Evolutionary conservation across 1,140 invertebrate genomes (phyloP), one percentile per base, ranked within the genome.

Genomic region (Oscheius sp.): DNA sequence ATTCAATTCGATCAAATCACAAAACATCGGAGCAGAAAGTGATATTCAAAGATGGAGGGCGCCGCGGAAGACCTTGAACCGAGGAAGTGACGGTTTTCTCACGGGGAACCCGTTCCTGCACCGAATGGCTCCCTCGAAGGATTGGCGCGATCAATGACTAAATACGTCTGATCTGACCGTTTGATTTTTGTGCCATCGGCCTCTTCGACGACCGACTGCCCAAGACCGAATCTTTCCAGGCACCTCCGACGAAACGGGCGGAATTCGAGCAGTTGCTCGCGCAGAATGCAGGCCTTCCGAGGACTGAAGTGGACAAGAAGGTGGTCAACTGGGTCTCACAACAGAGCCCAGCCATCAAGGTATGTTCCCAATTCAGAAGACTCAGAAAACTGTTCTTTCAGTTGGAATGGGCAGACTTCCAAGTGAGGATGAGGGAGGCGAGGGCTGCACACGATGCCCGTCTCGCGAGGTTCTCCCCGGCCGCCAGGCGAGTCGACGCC

Each of bases 251-350:
- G 49, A 55, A 55, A 23, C 15, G 49, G 28, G 15, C 15, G 49
- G 49, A 55, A 23, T 55, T 55, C 23, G 49, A 55, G 49, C 49
- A 55, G 49, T 7, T 55, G 49, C 23, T 55, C 15, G 49, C 49
- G 7, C 7, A 23, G 23, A 55, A 26, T 55, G 15, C 15, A 55
- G 49, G 49, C 23, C 49, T 55, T 4, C 49, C 49, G 49, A 55
- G 23, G 49, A 4, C 7, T 7, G 49, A 55, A 23, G 28, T 55
- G 7, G 49, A 55, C 49, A 7, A 26, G 4, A 15, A 26, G 7
- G 49, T 55, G 4, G 7, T 55, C 7, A 15, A 55, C 15, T 55
- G 49, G 49, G 23, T 55, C 7, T 15, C 7, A 7, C 7, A 7
- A 4, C 49, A 55, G 23, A 7, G 4, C 23, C 23, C 7, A 15